Base-by-base conservation (phyloP, 2,797 vertebrate genomes). In the Phrynocephalus guinanensis region DNA sequence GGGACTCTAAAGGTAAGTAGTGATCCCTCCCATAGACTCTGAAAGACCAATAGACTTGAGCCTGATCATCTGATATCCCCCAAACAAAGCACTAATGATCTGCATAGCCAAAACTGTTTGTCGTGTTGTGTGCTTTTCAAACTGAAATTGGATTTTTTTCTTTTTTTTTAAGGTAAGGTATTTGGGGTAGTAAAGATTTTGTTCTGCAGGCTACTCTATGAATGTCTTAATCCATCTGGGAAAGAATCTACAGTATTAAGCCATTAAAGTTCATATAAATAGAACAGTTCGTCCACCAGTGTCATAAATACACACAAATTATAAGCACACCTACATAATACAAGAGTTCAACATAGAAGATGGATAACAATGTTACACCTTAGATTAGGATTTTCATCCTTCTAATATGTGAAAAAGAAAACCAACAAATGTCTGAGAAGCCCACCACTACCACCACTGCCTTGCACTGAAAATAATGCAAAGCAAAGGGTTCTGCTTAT, bases 101-200 rank as follows among this genome's bases (percentile, higher is more conserved):
- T 63, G 60, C 60, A 63, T 63, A 63, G 60, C 60, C 60, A 63
- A 5, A 20, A 18, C 20, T 20, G 18, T 63, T 20, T 63, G 60
- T 63, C 16, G 20, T 63, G 26, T 20, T 38, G 72, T 33, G 72
- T 33, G 30, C 30, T 73, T 20, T 2, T 73, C 33, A 93, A 88
- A 76, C 90, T 91, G 91, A 93, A 94, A 94, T 91, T 93, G 86
- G 87, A 91, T 94, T 95, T 90, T 79, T 10, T 88, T 95, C 89
- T 80, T 10, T 88, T 76, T 93, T 13, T 76, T 89, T 78, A 50
- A 94, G 92, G 85, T 82, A 90, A 94, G 92, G 89, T 91, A 92
- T 91, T 92, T 91, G 85, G 52, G 52, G 7, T 87, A 81, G 91
- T 91, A 93, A 79, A 94, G 91, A 91, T 93, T 91, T 93, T 90